Conservation (phyloP, 1,140 invertebrate genomes). For the Drosophila nigrodunni region DNA sequence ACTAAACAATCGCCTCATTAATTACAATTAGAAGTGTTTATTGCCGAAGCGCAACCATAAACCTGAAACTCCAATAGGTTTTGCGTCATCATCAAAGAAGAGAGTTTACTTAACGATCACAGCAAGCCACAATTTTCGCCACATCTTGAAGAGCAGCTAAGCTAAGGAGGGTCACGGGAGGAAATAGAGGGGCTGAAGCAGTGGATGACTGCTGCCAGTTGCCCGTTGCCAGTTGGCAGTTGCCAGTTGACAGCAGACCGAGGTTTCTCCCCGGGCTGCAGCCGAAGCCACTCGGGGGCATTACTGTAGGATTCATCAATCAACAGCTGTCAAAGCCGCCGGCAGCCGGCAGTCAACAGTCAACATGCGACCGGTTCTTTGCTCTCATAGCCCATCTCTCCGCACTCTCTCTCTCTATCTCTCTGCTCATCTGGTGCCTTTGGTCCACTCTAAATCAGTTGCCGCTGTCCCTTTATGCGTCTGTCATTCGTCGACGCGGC, state of each 20-base stretch:
- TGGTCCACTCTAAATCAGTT: constrained; percentile 44
- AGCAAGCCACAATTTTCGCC: constrained; percentile 49
- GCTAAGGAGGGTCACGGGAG: not conserved
- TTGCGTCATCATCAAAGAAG: constrained; percentile 79
- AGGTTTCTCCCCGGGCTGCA: constrained; percentile 36
- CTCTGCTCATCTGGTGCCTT: not conserved
- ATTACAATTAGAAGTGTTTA: constrained; percentile 84
- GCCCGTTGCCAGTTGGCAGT: constrained; percentile 9
- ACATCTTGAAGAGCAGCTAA: constrained; percentile 4
- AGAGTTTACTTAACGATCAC: constrained; percentile 57
- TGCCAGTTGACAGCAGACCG: constrained; percentile 44
- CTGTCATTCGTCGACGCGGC: constrained; percentile 64
- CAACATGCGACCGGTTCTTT: constrained; percentile 55
- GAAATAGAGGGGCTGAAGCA: not conserved
- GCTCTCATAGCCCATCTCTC: constrained; percentile 11
- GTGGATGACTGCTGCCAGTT: constrained; percentile 5
- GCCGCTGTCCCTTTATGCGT: constrained; percentile 44
- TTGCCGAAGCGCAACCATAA: constrained; percentile 78
- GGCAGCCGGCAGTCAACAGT: constrained; percentile 58
- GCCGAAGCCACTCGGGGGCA: constrained; percentile 49
- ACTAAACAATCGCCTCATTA: constrained; percentile 83
- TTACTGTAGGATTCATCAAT: constrained; percentile 81
- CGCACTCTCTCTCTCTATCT: not conserved
- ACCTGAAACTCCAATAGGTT: constrained; percentile 43
- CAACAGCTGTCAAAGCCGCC: constrained; percentile 78